These are phyloP conservation scores for Epinephelus malabaricus DNA, from an alignment of 2,797 vertebrate genomes.

Conservation along the genomic window DNA sequence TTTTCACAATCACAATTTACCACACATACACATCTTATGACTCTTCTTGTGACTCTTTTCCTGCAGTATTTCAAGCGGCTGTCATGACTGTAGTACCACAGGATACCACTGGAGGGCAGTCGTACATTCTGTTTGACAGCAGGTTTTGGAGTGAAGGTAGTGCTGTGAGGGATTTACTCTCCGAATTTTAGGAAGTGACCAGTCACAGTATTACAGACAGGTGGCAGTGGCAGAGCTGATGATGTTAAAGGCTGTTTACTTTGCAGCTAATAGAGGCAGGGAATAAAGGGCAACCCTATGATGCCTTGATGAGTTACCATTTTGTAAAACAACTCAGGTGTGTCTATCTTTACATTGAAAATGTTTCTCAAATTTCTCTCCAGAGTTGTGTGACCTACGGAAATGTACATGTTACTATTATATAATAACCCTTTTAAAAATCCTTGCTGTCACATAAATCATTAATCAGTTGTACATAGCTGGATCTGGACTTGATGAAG, in stretches of 20 bases:
- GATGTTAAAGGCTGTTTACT: slow-evolving; percentile 1
- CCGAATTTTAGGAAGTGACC: not conserved
- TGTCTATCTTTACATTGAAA: not conserved
- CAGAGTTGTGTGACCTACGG: not conserved
- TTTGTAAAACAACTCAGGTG: not conserved
- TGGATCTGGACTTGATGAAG: too few species aligned
- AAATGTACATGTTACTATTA: not conserved
- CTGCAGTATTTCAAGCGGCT: not conserved
- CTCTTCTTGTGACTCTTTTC: not conserved
- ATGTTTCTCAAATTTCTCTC: too few species aligned
- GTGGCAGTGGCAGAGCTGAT: not conserved
- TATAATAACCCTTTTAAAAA: not conserved
- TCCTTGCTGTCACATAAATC: not conserved
- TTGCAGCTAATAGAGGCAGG: not conserved
- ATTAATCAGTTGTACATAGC: not conserved
- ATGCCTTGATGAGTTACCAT: not conserved
- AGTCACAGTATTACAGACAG: not conserved
- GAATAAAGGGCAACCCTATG: not conserved
- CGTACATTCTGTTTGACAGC: not conserved
- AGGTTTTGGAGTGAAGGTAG: too few species aligned
- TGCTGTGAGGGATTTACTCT: not conserved
- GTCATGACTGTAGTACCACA: not conserved
- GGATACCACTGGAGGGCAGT: slow-evolving; percentile 17
- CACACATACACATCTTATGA: not conserved
- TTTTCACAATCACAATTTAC: not conserved